Evolutionary conservation across 2,888 invertebrate species (phyloP), one percentile per base, ranked within the genome.

Genomic region (Melanostoma scalare): DNA sequence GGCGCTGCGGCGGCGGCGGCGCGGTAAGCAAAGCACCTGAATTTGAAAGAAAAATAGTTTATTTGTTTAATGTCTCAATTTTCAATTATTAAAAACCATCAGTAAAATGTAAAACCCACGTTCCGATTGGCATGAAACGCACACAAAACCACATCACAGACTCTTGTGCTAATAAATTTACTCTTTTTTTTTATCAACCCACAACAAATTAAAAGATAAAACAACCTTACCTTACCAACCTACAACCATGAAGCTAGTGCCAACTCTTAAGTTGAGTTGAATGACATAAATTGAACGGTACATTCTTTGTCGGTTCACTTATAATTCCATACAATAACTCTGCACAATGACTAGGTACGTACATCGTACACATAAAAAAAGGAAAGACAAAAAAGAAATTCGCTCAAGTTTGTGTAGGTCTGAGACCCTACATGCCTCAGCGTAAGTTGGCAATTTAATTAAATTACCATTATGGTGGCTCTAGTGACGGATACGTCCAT

Each of bases 201-300:
- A 20, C 20, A 20, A 20, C 3, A 42, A 42, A 58, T 9, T 5
- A 56, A 60, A 6, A 30, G 6, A 46, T 53, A 48, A 63, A 10
- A 77, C 20, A 67, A 61, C 6, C 4, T 6, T 10, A 0, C 6
- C 20, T 20, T 8, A 44, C 42, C 31, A 65, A 60, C n/a, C 50
- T 3, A 20, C 31, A 31, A 44, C 35, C 53, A 42, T 56, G 44
- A 65, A 75, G 52, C 69, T 72, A 48, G 60, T 77, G 50, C 50
- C 58, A 35, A 60, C 52, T 35, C 50, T 55, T 20, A 50, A 68
- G 46, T 61, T 38, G 73, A 67, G 76, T 76, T 73, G 53, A 77
- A 77, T 72, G 82, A 69, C 77, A 69, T 65, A 69, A 73, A 69
- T 69, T 61, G 44, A 77, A 77, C 82, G 56, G 77, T 73, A 73